Evolutionary conservation across 2,888 invertebrate species (phyloP).

Genomic region (Zhuqinia jingwanae): DNA sequence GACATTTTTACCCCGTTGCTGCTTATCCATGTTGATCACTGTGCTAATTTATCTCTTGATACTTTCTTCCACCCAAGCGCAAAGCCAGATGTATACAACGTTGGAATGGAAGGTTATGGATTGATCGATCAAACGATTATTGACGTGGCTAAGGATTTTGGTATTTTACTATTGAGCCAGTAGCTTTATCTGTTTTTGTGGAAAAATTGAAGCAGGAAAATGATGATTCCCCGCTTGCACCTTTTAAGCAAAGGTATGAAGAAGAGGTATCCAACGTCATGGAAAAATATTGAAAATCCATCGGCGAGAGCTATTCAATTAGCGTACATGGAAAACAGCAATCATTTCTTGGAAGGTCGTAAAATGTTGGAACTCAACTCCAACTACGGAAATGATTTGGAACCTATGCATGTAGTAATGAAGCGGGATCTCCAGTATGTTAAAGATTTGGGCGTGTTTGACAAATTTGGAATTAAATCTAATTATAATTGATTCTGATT

Average conservation of each 20-base stretch:
- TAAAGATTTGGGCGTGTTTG: neutral
- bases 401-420: neutral
- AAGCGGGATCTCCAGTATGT: neutral
- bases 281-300: neutral
- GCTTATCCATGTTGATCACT: constrained; percentile 35
- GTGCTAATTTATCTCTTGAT: neutral
- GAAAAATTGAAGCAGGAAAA: constrained; percentile 5
- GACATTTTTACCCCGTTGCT: too few relatives aligned
- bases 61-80: constrained; percentile 48
- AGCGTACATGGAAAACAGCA: neutral
- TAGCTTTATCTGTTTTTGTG: neutral
- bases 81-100: constrained; percentile 40
- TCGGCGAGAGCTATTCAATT: neutral
- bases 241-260: constrained; percentile 22
- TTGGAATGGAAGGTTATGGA: neutral
- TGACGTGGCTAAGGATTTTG: constrained; percentile 41
- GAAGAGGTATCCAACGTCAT: neutral
- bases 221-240: constrained; percentile 13
- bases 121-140: constrained; percentile 50
- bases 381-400: neutral
- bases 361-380: neutral
- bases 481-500: too few relatives aligned
- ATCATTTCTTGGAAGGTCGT: neutral
- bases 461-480: constrained; percentile 6
- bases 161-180: constrained; percentile 21